These are phyloP conservation scores for Ciona savignyi DNA, from an alignment of 23 tunicate species.

Conservation along the genomic window DNA sequence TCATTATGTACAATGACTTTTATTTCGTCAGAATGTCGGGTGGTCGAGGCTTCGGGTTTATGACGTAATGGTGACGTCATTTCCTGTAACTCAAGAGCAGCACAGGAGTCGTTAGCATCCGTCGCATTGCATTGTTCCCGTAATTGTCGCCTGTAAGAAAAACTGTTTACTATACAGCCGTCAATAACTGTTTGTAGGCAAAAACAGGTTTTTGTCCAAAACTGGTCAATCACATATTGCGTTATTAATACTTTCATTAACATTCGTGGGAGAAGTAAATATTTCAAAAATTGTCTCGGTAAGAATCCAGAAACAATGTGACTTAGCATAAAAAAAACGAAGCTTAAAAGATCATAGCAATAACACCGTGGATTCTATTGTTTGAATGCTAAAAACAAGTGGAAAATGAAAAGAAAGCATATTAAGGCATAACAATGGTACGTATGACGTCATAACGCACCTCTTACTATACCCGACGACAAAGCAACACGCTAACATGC, in stretches of 20 bases:
- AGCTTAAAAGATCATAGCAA: too few species aligned
- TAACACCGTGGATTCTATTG: not conserved
- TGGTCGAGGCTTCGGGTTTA: not conserved
- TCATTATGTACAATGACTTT: not conserved
- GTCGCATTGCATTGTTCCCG: not conserved
- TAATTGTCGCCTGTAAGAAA: not conserved
- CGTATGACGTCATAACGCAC: constrained; percentile 8
- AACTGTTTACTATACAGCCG: too few species aligned
- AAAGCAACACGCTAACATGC: constrained; percentile 17
- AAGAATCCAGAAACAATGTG: too few species aligned
- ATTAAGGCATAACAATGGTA: not conserved
- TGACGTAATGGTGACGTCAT: not conserved
- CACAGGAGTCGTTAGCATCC: not conserved
- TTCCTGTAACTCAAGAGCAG: not conserved
- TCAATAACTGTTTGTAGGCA: too few species aligned
- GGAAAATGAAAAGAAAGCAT: not conserved
- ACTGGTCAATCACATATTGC: too few species aligned
- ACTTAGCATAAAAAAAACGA: too few species aligned
- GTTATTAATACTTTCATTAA: too few species aligned
- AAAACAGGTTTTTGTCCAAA: too few species aligned
- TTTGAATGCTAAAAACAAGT: not conserved
- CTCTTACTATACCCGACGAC: constrained; percentile 8
- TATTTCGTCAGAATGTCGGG: not conserved
- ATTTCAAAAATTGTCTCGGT: too few species aligned
- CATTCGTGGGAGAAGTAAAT: too few species aligned